Evolutionary conservation across 2,888 invertebrate genomes (phyloP), one percentile per base, ranked within the genome.

Genomic region (Orgyia antiqua): DNA sequence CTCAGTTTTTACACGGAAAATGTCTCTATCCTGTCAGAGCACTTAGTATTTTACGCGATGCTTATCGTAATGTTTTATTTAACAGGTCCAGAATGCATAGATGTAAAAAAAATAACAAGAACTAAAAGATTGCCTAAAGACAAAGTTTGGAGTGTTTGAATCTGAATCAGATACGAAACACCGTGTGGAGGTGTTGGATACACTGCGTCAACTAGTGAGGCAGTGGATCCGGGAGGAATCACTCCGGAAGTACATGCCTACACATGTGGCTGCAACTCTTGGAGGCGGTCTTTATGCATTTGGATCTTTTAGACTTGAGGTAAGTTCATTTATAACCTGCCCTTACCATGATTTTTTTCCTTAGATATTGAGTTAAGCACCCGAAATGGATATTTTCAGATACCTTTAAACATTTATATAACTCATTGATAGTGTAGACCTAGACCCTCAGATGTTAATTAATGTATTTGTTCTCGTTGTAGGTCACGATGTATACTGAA

Each of bases 261-360:
- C 93, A 33, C 93, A 91, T 51, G 92, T 96, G 1, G 95, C 96
- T 1, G 96, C 96, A 32, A 92, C 92, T 48, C 94, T 98, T 36
- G 98, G 99, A 11, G 99, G 99, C 2, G 98, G 98, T 84, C 97
- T 99, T 39, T 99, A 97, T 68, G 99, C 99, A 9, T 99, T 99
- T 78, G 99, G 99, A 25, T 99, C 99, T 33, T 99, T 98, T 71
- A 88, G 96, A 48, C 89, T 95, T 51, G 95, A 99, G 55, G 99
- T 90, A 53, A 83, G 88, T n/a, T n/a, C n/a, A n/a, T n/a, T n/a
- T n/a, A n/a, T n/a, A n/a, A n/a, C n/a, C n/a, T n/a, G n/a, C n/a
- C n/a, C n/a, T n/a, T n/a, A n/a, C n/a, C n/a, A n/a, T n/a, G n/a
- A n/a, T n/a, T n/a, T n/a, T n/a, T n/a, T n/a, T n/a, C n/a, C n/a